These are phyloP conservation scores for Gymnoscopelus microlampas DNA, from an alignment of 2,797 vertebrate genomes.

Conservation along the genomic window DNA sequence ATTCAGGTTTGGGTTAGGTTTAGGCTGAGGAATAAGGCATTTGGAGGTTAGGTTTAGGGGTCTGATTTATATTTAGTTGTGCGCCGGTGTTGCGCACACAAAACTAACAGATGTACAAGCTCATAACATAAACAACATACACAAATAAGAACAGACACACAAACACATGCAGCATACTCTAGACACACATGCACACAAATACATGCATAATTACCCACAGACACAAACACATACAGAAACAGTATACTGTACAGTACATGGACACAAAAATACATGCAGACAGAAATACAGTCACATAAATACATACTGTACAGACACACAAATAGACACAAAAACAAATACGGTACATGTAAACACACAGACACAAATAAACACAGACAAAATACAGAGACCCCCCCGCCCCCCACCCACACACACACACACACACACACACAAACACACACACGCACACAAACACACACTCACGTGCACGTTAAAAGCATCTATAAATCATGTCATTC, in stretches of 20 bases:
- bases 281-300: no score
- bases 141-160: no score
- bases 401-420: slow-evolving; percentile 57
- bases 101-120: no score
- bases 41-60: no score
- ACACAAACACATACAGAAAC: not conserved
- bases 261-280: no score
- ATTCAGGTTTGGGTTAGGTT: no score
- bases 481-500: slow-evolving; percentile 31
- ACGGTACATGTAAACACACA: slow-evolving; percentile 8
- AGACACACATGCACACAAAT: not conserved
- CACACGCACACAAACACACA: slow-evolving; percentile 13
- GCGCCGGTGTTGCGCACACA: no score
- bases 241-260: not conserved
- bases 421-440: slow-evolving; percentile 24
- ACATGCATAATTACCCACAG: no score
- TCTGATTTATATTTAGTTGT: no score
- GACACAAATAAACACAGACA: slow-evolving; percentile 4
- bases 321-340: not conserved
- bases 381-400: slow-evolving; percentile 43
- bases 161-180: no score
- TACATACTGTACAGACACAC: slow-evolving; percentile 1
- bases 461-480: slow-evolving; percentile 14
- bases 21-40: no score
- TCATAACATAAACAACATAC: no score